Evolutionary conservation across 2,113 vertebrate species (phyloP).

Genomic region (Eonycteris spelaea): DNA sequence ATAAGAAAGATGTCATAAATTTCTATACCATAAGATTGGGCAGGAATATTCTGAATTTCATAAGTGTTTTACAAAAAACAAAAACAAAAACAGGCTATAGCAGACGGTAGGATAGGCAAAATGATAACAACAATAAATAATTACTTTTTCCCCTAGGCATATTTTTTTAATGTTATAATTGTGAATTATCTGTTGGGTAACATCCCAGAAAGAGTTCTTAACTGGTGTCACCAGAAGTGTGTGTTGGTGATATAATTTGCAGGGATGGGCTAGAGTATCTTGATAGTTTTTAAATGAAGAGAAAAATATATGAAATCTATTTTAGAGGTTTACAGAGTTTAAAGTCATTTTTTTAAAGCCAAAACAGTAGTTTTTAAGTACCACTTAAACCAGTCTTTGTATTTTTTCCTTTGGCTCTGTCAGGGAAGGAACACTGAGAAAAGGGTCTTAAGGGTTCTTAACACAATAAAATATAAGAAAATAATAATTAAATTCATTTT

Average conservation of each 20-base stretch:
- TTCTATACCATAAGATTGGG: neutral
- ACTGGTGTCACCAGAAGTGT: neutral
- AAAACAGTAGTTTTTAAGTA: neutral
- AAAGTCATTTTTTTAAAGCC: neutral
- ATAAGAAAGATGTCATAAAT: slow-evolving; percentile 35
- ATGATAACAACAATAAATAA: neutral
- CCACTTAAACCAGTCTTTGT: slow-evolving; percentile 18
- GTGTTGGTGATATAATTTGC: neutral
- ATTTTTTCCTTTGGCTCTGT: neutral
- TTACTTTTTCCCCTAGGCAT: neutral
- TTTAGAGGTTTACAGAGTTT: neutral
- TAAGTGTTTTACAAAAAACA: neutral
- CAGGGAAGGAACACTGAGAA: neutral
- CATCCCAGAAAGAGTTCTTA: neutral
- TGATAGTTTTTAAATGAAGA: neutral
- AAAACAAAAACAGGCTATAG: neutral
- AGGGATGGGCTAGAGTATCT: neutral
- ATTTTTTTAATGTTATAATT: neutral
- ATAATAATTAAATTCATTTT: neutral
- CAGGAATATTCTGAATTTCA: neutral
- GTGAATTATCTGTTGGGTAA: neutral
- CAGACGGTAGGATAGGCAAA: neutral
- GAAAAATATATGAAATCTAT: neutral
- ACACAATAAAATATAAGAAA: neutral
- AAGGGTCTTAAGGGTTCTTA: neutral